These are phyloP conservation scores for Amyelois transitella DNA, from an alignment of 1,140 invertebrate genomes.

Conservation along the genomic window DNA sequence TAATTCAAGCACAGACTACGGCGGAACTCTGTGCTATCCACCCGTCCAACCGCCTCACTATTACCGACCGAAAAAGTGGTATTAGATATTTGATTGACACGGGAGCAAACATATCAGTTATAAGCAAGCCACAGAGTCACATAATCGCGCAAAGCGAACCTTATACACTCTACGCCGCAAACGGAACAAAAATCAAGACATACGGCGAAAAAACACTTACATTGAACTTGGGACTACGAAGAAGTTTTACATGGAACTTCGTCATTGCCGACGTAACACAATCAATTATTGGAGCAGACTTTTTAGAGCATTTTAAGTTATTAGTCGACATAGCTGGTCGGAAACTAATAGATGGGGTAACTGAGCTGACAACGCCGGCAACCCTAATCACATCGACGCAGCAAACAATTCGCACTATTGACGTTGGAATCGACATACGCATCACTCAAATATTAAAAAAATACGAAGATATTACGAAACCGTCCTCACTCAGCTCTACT, in stretches of 20 bases:
- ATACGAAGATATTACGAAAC: background rate
- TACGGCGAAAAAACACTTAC: background rate
- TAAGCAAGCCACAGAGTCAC: no score
- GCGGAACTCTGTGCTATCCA: no score
- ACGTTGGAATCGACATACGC: background rate
- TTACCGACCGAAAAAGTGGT: no score
- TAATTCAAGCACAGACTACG: no score
- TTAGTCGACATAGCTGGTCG: background rate
- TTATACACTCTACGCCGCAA: background rate
- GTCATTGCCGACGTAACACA: background rate
- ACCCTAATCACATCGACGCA: background rate
- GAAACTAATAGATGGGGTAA: background rate
- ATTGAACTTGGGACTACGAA: background rate
- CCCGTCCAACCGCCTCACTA: no score
- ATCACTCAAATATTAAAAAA: background rate
- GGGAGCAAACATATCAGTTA: no score
- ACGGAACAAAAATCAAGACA: background rate
- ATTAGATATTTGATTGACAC: no score
- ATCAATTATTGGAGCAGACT: no score
- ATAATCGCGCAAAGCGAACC: no score
- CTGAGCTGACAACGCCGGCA: background rate
- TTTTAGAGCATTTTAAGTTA: no score
- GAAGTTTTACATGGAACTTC: background rate
- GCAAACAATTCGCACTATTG: background rate
- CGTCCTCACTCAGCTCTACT: background rate